These are phyloP conservation scores for Hedychridium roseum DNA, from an alignment of 2,888 invertebrate genomes.

Conservation along the genomic window DNA sequence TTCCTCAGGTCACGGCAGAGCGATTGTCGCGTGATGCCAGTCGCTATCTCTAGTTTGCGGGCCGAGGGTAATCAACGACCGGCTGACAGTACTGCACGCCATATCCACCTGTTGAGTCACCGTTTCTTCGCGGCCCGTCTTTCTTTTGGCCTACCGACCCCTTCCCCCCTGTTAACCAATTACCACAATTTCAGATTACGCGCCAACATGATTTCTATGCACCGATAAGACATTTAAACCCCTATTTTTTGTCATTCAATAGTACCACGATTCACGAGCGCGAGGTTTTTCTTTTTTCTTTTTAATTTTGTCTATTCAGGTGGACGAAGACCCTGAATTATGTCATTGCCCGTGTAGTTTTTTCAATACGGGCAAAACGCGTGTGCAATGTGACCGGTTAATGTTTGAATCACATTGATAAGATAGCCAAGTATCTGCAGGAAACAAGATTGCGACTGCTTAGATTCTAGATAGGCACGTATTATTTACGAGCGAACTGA, in stretches of 20 bases:
- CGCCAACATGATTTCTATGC: too few relatives aligned
- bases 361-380: too few relatives aligned
- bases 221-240: too few relatives aligned
- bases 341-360: too few relatives aligned
- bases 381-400: too few relatives aligned
- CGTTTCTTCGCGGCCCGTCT: not conserved
- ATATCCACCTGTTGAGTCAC: constrained; percentile 52
- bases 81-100: constrained; percentile 43
- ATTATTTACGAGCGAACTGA: too few relatives aligned
- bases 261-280: not conserved
- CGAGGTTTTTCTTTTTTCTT: not conserved
- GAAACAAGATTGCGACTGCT: constrained; percentile 2
- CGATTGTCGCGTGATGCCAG: constrained; percentile 11
- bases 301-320: not conserved
- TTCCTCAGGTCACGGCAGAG: constrained; percentile 17
- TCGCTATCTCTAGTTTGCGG: constrained; percentile 11
- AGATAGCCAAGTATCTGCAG: constrained; percentile 12
- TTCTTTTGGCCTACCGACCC: not conserved
- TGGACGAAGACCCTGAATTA: not conserved
- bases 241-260: constrained; percentile 7
- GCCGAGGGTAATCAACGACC: constrained; percentile 24
- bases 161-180: not conserved
- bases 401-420: constrained; percentile 23
- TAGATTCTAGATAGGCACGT: too few relatives aligned
- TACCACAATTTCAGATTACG: too few relatives aligned